Evolutionary conservation across 1,140 invertebrate genomes (phyloP).

Genomic region (Listronotus oregonensis): DNA sequence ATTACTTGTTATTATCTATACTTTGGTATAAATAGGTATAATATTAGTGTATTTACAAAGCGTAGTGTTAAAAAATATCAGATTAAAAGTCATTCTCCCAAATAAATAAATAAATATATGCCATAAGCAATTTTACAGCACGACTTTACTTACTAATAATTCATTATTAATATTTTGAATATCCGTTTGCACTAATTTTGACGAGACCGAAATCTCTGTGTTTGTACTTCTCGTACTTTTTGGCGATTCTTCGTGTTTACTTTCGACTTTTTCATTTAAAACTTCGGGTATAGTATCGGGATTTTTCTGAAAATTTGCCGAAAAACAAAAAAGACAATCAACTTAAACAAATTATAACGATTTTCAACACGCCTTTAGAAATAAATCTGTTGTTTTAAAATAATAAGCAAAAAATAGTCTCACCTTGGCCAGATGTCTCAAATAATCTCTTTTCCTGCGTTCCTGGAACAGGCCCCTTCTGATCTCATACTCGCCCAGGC

Average conservation of each 20-base stretch:
- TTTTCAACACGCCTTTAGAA: no score
- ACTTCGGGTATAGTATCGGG: constrained; percentile 6
- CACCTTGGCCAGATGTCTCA: constrained; percentile 61
- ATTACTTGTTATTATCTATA: no score
- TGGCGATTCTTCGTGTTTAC: not conserved
- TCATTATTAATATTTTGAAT: constrained; percentile 51
- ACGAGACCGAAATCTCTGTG: constrained; percentile 1
- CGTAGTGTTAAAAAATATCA: no score
- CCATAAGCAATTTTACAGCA: constrained; percentile 16
- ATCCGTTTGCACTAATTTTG: constrained; percentile 53
- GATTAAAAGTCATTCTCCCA: not conserved
- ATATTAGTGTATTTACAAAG: no score
- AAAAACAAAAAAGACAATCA: not conserved
- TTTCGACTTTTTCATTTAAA: constrained; percentile 4
- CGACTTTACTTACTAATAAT: constrained; percentile 46
- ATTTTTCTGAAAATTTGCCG: constrained; percentile 2
- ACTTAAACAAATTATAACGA: not conserved
- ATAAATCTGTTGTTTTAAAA: no score
- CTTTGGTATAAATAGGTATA: no score
- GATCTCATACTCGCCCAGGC: constrained; percentile 63
- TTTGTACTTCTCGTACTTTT: constrained; percentile 11
- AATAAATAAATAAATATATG: not conserved
- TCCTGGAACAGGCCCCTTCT: constrained; percentile 58
- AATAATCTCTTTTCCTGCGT: constrained; percentile 59
- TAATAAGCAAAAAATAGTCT: not conserved